Evolutionary conservation across 1,140 invertebrate genomes (phyloP).

Genomic region (Pachypeltis micranthus): DNA sequence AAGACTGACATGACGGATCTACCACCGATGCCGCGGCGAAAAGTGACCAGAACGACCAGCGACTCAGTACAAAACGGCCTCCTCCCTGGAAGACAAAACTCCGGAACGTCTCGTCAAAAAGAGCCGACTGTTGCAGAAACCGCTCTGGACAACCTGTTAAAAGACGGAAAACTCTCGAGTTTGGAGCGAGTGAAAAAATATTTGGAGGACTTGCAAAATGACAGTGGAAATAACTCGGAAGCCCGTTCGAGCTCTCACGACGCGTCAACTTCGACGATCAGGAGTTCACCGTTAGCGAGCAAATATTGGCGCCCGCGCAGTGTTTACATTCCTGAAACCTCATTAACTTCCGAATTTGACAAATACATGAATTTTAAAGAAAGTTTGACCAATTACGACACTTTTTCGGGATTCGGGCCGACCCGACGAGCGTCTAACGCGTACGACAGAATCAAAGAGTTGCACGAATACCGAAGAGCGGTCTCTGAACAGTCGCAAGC

Average conservation of each 20-base stretch:
- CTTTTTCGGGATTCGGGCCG: neutral
- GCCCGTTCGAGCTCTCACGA: neutral
- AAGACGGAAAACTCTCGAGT: slow-evolving; percentile 12
- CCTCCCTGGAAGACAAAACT: neutral
- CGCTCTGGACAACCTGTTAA: neutral
- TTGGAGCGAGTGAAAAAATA: slow-evolving; percentile 19
- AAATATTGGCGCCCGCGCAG: neutral
- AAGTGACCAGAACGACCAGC: slow-evolving; percentile 2
- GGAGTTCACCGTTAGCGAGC: neutral
- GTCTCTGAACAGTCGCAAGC: neutral
- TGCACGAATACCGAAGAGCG: slow-evolving; percentile 3
- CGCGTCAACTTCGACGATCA: neutral
- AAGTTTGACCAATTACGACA: slow-evolving; percentile 7
- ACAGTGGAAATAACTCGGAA: neutral
- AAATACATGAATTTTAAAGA: slow-evolving; percentile 12
- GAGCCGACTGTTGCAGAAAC: neutral
- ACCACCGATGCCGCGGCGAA: neutral
- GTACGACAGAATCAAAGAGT: slow-evolving; percentile 5
- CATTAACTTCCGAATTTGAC: slow-evolving; percentile 1
- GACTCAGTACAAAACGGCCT: slow-evolving; percentile 7
- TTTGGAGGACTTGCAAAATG: slow-evolving; percentile 12
- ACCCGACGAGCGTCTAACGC: neutral
- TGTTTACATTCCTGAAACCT: neutral
- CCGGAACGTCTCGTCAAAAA: neutral
- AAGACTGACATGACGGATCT: neutral